Evolutionary conservation across 2,888 invertebrate species (phyloP), one percentile per base, ranked within the genome.

Genomic region (Eucera pruinosa): DNA sequence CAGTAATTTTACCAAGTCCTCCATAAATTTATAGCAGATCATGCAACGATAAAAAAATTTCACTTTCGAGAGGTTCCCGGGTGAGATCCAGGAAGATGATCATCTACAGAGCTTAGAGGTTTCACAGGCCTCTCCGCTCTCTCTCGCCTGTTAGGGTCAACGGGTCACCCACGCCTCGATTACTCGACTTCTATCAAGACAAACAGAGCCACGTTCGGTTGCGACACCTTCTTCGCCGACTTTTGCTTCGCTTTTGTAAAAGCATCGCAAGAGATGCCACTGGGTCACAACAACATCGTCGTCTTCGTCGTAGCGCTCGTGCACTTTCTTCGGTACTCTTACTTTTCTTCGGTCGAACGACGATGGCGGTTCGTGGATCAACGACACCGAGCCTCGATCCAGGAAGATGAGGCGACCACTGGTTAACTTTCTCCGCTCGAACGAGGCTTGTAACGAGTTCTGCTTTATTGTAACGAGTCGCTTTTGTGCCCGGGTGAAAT

Each of bases 91-190:
- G 78, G 83, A 85, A 81, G 87, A 84, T 65, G 81, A 80, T 69
- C 70, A 30, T 45, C 52, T 47, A 45, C 48, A 65, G 54, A 71
- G 78, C 55, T 54, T 52, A 69, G 81, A 60, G 82, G 82, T 87
- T 88, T 86, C 84, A 78, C 87, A 80, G 69, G 60, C 70, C 18
- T 57, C 70, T 68, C 85, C 18, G 58, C 70, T 68, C 85, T 87
- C 87, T 86, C 86, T 78, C 76, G 58, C 77, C 80, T 33, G 43
- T 4, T 9, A 9, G 58, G 80, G 75, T 70, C 67, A 68, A 39
- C 81, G 72, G 89, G 88, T 89, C 86, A 88, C 82, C 86, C 88
- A 86, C 84, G 84, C 86, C 83, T 81, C 84, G 78, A 80, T 68
- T 50, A 70, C 61, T 67, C 73, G 76, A 66, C 20, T 52, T 75